A percentile compares a stretch with the other conserved stretches of the same genome.
These are phyloP conservation scores for Nannoperca obscura DNA, from an alignment of 2,797 vertebrate species.

Conservation along the genomic window DNA sequence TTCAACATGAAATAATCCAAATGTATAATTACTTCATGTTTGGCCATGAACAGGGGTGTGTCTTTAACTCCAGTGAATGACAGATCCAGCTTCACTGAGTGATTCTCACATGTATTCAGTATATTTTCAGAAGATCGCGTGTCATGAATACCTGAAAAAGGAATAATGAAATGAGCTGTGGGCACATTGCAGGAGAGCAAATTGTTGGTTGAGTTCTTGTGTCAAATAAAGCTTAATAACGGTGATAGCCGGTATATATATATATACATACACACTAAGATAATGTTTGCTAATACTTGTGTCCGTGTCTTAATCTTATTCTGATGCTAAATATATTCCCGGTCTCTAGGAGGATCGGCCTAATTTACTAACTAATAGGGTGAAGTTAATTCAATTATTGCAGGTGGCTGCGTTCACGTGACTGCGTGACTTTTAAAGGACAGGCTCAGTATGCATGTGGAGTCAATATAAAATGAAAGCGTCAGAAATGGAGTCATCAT, in stretches of 20 bases:
- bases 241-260: background rate
- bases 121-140: background rate
- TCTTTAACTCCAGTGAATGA: background rate
- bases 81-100: background rate
- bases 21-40: constrained; percentile 1
- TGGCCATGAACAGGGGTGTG: background rate
- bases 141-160: background rate
- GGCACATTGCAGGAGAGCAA: background rate
- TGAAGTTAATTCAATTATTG: constrained; percentile 74
- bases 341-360: constrained; percentile 51
- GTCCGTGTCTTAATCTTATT: constrained; percentile 28
- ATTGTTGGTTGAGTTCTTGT: background rate
- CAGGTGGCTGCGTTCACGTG: constrained; percentile 58
- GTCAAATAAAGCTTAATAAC: constrained; percentile 35
- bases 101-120: background rate
- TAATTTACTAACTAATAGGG: constrained; percentile 47
- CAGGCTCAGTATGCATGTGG: background rate
- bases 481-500: background rate
- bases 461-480: constrained; percentile 10
- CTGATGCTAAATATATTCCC: constrained; percentile 55
- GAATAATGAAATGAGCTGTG: constrained; percentile 3
- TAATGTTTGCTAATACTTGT: constrained; percentile 20
- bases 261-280: background rate
- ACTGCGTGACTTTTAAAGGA: constrained; percentile 31
- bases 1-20: background rate